Conservation (phyloP, 2,797 vertebrate species). For the Cynodonichthys magdalenae region DNA sequence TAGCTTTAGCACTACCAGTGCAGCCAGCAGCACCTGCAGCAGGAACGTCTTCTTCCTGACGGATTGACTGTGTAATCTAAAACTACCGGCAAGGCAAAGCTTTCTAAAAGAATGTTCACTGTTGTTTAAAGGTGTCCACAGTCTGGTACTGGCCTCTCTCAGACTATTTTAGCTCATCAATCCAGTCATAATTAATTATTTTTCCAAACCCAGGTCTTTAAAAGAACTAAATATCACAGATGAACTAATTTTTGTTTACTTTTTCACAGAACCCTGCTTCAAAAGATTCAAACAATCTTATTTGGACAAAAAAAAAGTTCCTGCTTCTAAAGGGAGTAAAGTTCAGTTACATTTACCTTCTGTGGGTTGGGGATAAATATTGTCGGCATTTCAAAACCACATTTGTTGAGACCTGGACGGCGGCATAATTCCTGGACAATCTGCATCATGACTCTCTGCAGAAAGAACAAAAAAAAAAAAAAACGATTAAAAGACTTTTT, state of each 20-base stretch:
- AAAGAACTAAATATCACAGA: too few relatives aligned
- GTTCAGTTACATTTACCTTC: slow-evolving; percentile 66
- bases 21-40: too few relatives aligned
- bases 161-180: too few relatives aligned
- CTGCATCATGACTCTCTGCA: slow-evolving; percentile 87
- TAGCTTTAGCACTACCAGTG: too few relatives aligned
- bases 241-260: background rate
- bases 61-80: too few relatives aligned
- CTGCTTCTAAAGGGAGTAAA: slow-evolving; percentile 3
- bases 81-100: too few relatives aligned
- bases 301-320: background rate
- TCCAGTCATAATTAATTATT: background rate
- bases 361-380: slow-evolving; percentile 87
- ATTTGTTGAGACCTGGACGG: slow-evolving; percentile 86
- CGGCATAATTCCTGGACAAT: slow-evolving; percentile 86
- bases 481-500: background rate
- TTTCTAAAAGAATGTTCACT: too few relatives aligned
- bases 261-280: background rate
- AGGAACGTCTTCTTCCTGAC: too few relatives aligned
- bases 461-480: slow-evolving; percentile 2
- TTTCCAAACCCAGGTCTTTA: background rate
- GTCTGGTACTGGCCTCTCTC: too few relatives aligned
- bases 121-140: too few relatives aligned
- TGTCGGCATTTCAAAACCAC: slow-evolving; percentile 87
- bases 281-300: background rate